Evolutionary conservation across 2,888 invertebrate species (phyloP).

Genomic region (Polymixis lichenea): DNA sequence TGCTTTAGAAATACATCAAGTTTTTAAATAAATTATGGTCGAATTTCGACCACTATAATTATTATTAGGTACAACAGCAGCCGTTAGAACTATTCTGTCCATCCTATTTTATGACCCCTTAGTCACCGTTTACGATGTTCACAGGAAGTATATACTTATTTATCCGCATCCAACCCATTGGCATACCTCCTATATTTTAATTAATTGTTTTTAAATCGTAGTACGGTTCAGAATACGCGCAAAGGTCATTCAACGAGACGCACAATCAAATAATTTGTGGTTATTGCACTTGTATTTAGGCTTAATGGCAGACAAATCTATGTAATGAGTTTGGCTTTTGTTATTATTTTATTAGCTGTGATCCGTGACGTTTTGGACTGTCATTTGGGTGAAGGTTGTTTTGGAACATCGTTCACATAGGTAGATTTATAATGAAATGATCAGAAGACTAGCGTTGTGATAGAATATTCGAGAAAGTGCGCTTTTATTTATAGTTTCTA

Average conservation of each 20-base stretch:
- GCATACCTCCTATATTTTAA: conserved; percentile 30
- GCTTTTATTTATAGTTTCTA: too few species aligned
- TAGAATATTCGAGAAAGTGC: too few species aligned
- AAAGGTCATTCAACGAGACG: conserved; percentile 56
- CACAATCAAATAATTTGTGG: conserved; percentile 38
- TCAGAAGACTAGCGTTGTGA: too few species aligned
- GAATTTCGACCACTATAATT: too few species aligned
- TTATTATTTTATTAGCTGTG: conserved; percentile 25
- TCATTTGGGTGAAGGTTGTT: conserved; percentile 43
- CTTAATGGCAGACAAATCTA: conserved; percentile 30
- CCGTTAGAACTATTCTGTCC: conserved; percentile 16
- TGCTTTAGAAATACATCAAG: too few species aligned
- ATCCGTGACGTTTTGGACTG: conserved; percentile 27
- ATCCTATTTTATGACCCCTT: conserved; percentile 48
- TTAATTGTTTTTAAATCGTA: conserved; percentile 48
- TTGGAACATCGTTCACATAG: background rate
- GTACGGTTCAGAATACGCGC: conserved; percentile 53
- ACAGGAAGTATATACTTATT: conserved; percentile 42
- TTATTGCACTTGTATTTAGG: conserved; percentile 31
- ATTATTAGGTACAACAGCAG: background rate
- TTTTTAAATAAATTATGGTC: too few species aligned
- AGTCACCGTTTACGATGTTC: conserved; percentile 14
- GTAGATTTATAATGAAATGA: conserved; percentile 12
- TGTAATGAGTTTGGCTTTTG: conserved; percentile 38
- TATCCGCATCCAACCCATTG: background rate